phyloP scores from a whole-genome alignment of 2,888 invertebrate genomes.

The Neuroscelio doddi region DNA sequence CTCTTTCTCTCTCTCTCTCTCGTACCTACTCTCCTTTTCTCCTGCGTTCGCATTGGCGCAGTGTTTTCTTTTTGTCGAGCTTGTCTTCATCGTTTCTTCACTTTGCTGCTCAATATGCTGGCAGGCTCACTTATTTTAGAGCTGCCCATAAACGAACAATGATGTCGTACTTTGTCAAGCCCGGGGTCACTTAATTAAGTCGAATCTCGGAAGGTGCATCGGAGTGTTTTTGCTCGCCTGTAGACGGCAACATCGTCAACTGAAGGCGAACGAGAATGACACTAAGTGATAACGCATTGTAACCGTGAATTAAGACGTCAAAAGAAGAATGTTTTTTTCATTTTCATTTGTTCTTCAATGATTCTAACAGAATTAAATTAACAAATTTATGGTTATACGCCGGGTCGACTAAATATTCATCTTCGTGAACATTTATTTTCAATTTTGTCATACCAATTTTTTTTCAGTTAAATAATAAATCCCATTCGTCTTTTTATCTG shows the following conservation, averaged over 20 bases:
- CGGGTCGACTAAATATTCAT: too few species aligned
- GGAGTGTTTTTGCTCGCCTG: constrained; percentile 16
- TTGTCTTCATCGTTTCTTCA: constrained; percentile 59
- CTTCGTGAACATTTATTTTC: too few species aligned
- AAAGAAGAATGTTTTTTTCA: not conserved
- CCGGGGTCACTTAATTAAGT: constrained; percentile 65
- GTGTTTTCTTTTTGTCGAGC: constrained; percentile 31
- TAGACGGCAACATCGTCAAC: constrained; percentile 7
- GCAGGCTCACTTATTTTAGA: constrained; percentile 62
- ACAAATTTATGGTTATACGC: too few species aligned
- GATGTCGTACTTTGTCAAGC: constrained; percentile 68
- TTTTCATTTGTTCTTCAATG: not conserved
- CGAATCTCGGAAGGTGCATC: constrained; percentile 56
- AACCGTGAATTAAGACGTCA: constrained; percentile 6
- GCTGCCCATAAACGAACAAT: constrained; percentile 64
- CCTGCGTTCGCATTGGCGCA: constrained; percentile 10
- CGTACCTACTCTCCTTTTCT: constrained; percentile 35
- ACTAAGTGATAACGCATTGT: constrained; percentile 15
- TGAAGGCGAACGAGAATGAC: constrained; percentile 14
- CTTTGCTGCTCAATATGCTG: constrained; percentile 60
- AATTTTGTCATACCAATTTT: too few species aligned
- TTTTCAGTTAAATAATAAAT: too few species aligned
- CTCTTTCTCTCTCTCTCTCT: not conserved
- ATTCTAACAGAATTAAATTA: not conserved
- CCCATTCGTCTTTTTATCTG: too few species aligned